Conservation (phyloP, 30 jellyfish, hydroid and myxozoan genomes). For the Cassiopea xamachana region DNA sequence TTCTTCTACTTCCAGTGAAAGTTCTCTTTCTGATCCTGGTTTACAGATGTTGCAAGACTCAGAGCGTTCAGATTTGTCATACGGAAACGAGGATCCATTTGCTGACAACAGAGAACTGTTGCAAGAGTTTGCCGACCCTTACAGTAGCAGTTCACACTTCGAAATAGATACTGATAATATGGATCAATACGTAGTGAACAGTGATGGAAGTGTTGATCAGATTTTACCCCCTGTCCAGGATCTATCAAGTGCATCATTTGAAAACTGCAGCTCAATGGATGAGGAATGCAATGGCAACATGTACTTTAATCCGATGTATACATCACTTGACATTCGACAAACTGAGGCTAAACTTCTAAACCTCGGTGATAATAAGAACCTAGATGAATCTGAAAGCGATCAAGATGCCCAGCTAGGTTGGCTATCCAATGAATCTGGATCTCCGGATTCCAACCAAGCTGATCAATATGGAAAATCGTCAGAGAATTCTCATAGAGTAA, state of each 20-base stretch:
- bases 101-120: constrained; percentile 38
- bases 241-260: neutral
- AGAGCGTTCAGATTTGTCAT: neutral
- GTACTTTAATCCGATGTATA: constrained; percentile 80
- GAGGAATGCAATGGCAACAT: constrained; percentile 32
- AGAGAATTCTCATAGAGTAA: neutral
- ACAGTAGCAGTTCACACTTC: constrained; percentile 18
- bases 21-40: constrained; percentile 16
- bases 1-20: constrained; percentile 36
- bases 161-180: constrained; percentile 69
- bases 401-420: constrained; percentile 15
- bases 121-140: constrained; percentile 49
- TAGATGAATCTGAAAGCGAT: constrained; percentile 7
- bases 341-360: neutral
- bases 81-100: neutral
- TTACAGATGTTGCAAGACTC: neutral
- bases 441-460: neutral
- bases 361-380: neutral
- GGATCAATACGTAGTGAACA: constrained; percentile 36
- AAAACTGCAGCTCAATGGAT: constrained; percentile 4
- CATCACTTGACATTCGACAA: constrained; percentile 12
- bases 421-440: constrained; percentile 19
- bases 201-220: constrained; percentile 48
- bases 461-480: neutral
- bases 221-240: neutral